Evolutionary conservation across 2,113 vertebrate species (phyloP), one percentile per base, ranked within the genome.

Genomic region (Prolemur simus): DNA sequence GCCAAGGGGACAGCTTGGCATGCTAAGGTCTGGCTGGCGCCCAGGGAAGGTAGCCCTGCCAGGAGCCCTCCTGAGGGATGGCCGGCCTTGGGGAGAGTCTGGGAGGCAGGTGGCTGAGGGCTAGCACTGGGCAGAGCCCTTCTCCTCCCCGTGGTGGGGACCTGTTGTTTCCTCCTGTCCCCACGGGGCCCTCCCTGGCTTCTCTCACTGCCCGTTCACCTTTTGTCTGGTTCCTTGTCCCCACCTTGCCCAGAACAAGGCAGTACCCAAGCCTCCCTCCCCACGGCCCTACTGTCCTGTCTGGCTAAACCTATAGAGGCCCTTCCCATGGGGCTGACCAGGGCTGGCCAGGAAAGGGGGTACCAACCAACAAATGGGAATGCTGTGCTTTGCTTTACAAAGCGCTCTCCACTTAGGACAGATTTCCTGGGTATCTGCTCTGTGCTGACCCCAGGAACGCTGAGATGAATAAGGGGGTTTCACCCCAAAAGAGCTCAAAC

Each of bases 261-360:
- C 54, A n/a, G 9, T 8, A n/a, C 25, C 80, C 37, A 3, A 8
- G 82, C 63, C 37, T 87, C 77, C 71, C 39, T 21, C 47, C 45
- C 42, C 3, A 1, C n/a, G 2, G 8, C 25, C 77, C 2, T 10
- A 0, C 63, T 39, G 5, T 27, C 25, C 49, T 71, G 6, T 39
- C 39, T 66, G 34, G 23, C 52, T 66, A 34, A 83, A 76, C 42
- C 18, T 18, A 11, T 0, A 63, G 66, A 80, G 37, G 32, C 39
- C 14, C 58, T 74, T 54, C 54, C 45, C 5, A 0, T 0, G 71
- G 69, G 32, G n/a, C 63, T 68, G 27, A 73, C 3, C 32, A 42
- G 66, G 27, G 45, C 23, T 39, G 68, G 49, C 5, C 9, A 42
- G 87, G 23, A 71, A 39, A 64, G 1, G 13, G 73, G 49, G 37